Evolutionary conservation across 1,140 invertebrate species (phyloP).

Genomic region (Monochamus saltuarius): DNA sequence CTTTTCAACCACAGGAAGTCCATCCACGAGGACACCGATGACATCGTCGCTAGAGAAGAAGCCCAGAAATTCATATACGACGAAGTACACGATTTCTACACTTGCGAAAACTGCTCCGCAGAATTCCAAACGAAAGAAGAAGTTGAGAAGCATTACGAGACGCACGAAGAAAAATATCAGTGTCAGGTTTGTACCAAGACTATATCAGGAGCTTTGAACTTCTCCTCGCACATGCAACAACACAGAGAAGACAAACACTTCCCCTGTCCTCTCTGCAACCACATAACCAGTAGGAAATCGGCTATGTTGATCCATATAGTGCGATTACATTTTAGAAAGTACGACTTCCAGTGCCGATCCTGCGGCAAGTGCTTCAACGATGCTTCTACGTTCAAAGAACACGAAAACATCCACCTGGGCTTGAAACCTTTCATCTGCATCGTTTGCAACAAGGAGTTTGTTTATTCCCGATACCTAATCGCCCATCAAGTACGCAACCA

Average conservation of each 20-base stretch:
- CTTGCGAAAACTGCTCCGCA: conserved; percentile 38
- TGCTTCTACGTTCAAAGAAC: conserved; percentile 51
- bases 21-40: conserved; percentile 17
- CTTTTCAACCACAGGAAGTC: conserved; percentile 35
- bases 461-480: conserved; percentile 55
- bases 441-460: conserved; percentile 63
- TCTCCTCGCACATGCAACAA: conserved; percentile 36
- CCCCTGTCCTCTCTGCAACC: conserved; percentile 39
- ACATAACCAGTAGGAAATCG: conserved; percentile 33
- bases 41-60: neutral
- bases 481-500: conserved; percentile 52
- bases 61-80: conserved; percentile 34
- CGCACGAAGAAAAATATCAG: conserved; percentile 42
- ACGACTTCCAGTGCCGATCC: conserved; percentile 54
- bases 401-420: conserved; percentile 66
- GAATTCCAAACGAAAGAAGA: conserved; percentile 36
- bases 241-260: conserved; percentile 32
- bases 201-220: conserved; percentile 36
- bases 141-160: conserved; percentile 43
- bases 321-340: conserved; percentile 40
- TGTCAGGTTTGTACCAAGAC: conserved; percentile 34
- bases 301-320: conserved; percentile 39
- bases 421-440: conserved; percentile 67
- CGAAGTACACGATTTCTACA: conserved; percentile 32
- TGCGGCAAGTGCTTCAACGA: conserved; percentile 57